These are phyloP conservation scores for Plecturocebus donacophilus DNA, from an alignment of 2,113 vertebrate genomes.

Conservation along the genomic window DNA sequence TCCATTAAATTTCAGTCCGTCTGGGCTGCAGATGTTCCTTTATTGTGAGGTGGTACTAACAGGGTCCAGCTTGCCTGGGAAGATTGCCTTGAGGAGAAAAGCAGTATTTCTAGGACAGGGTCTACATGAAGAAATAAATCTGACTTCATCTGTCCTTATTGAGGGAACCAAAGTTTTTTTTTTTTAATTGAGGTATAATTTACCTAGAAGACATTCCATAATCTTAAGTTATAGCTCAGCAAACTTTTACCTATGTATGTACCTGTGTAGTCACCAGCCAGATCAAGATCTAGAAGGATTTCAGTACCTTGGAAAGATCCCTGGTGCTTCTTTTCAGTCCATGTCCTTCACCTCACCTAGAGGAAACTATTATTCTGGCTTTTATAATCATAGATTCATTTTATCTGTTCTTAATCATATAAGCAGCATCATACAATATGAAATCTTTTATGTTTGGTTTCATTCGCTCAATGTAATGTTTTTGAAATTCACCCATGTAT, in stretches of 20 bases:
- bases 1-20: background rate
- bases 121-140: background rate
- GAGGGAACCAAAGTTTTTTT: background rate
- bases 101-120: background rate
- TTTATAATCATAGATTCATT: background rate
- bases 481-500: background rate
- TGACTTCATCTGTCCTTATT: background rate
- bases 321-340: background rate
- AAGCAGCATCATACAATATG: background rate
- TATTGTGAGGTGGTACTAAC: background rate
- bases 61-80: background rate
- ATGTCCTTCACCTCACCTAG: background rate
- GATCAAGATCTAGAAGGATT: background rate
- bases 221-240: background rate
- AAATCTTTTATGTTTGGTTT: background rate
- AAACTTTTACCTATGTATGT: background rate
- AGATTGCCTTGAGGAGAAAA: constrained; percentile 14
- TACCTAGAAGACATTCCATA: background rate
- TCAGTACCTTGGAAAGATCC: background rate
- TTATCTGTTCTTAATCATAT: background rate
- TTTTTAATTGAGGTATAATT: background rate
- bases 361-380: background rate
- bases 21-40: background rate
- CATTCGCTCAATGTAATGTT: background rate
- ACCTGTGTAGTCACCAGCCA: background rate